Conservation (phyloP, 2,797 vertebrate genomes). For the Pagetopsis macropterus region DNA sequence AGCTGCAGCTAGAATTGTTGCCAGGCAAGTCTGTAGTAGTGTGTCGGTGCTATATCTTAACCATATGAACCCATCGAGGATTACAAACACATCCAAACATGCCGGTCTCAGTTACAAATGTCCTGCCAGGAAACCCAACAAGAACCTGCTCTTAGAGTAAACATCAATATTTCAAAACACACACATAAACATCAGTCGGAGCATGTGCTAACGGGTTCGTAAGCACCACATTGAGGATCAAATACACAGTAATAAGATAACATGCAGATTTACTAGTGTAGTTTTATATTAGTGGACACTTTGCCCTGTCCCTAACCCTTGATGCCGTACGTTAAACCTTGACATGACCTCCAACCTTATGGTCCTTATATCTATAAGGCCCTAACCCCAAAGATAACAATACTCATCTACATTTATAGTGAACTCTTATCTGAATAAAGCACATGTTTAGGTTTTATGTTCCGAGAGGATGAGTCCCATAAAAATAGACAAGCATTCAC, state of each 20-base stretch:
- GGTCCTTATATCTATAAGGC: not conserved
- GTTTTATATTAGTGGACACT: not conserved
- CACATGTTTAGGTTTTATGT: not conserved
- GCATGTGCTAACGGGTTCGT: constrained; percentile 38
- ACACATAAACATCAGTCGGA: constrained; percentile 48
- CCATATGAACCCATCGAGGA: constrained; percentile 46
- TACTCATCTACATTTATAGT: not conserved
- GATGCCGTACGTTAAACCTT: not conserved
- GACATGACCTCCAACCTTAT: constrained; percentile 6
- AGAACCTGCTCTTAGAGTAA: constrained; percentile 22
- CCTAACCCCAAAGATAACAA: constrained; percentile 11
- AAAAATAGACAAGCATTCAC: constrained; percentile 4
- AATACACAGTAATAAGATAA: constrained; percentile 37
- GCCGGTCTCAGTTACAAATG: constrained; percentile 74
- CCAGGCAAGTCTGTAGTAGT: constrained; percentile 15
- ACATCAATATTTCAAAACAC: constrained; percentile 42
- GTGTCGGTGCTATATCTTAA: constrained; percentile 53
- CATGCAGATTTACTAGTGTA: not conserved
- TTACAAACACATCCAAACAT: constrained; percentile 65
- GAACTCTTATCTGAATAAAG: not conserved
- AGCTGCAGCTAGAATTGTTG: constrained; percentile 7
- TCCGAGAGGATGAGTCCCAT: constrained; percentile 19
- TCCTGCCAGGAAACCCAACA: constrained; percentile 69
- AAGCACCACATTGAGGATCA: constrained; percentile 17
- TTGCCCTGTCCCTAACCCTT: not conserved